These are phyloP conservation scores for Euphydryas editha DNA, from an alignment of 2,888 invertebrate species.

Conservation along the genomic window DNA sequence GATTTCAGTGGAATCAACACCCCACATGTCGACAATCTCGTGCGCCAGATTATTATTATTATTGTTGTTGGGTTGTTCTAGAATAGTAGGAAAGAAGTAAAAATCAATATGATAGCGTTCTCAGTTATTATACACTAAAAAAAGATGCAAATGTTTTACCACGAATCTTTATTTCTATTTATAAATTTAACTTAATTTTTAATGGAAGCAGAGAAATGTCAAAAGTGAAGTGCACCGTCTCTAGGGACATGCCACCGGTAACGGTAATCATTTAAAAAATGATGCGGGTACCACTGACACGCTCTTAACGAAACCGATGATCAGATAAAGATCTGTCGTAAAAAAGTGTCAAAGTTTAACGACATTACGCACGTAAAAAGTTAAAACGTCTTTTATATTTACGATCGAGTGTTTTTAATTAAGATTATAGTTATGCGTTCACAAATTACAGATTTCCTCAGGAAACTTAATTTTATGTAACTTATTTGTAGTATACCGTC, in stretches of 20 bases:
- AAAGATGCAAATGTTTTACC: neutral
- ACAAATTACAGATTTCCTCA: conserved; percentile 76
- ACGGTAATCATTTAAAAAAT: conserved; percentile 39
- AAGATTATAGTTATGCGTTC: conserved; percentile 57
- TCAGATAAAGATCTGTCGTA: conserved; percentile 55
- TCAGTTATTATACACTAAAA: no score
- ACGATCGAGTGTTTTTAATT: conserved; percentile 67
- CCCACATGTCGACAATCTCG: no score
- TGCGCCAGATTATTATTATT: no score
- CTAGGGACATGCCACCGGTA: conserved; percentile 43
- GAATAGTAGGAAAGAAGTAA: no score
- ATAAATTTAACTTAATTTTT: neutral
- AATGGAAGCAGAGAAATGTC: conserved; percentile 28
- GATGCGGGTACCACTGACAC: conserved; percentile 55
- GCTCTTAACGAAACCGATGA: conserved; percentile 61
- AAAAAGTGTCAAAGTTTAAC: conserved; percentile 77
- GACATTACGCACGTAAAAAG: conserved; percentile 60
- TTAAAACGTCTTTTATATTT: conserved; percentile 46
- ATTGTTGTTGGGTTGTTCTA: no score
- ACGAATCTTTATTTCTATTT: neutral
- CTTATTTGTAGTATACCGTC: conserved; percentile 23
- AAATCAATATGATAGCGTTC: no score
- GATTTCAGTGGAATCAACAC: no score
- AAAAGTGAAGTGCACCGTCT: conserved; percentile 37
- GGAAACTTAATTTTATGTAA: conserved; percentile 59